A percentile compares a stretch with the other conserved stretches of the same genome.
phyloP scores from a whole-genome alignment of 2,888 invertebrate genomes.

The Calameuta filiformis region DNA sequence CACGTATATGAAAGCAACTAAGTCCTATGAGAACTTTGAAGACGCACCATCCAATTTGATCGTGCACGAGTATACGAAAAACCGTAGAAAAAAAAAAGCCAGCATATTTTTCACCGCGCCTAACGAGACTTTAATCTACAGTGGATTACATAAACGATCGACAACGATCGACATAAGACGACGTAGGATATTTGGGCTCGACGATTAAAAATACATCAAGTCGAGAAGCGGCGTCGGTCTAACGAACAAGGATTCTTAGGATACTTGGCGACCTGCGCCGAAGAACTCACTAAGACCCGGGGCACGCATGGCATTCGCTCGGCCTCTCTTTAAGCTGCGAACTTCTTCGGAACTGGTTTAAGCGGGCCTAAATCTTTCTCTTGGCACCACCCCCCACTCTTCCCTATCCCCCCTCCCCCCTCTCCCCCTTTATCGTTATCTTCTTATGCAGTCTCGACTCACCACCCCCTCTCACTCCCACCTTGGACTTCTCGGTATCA shows the following conservation, averaged over 20 bases:
- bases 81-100: background rate
- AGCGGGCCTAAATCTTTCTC: constrained; percentile 18
- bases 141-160: constrained; percentile 23
- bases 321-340: constrained; percentile 31
- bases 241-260: constrained; percentile 51
- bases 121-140: constrained; percentile 40
- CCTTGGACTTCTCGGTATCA: constrained; percentile 13
- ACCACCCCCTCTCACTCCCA: constrained; percentile 20
- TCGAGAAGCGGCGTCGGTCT: constrained; percentile 29
- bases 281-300: background rate
- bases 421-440: constrained; percentile 8
- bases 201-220: constrained; percentile 33
- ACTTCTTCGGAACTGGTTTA: constrained; percentile 18
- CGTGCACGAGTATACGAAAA: constrained; percentile 29
- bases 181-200: constrained; percentile 15
- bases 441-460: constrained; percentile 23
- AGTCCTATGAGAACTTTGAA: background rate
- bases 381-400: constrained; percentile 1
- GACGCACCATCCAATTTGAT: constrained; percentile 1
- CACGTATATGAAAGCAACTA: background rate
- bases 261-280: constrained; percentile 34
- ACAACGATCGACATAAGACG: constrained; percentile 30
- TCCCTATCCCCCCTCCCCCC: constrained; percentile 5
- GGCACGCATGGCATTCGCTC: constrained; percentile 27
- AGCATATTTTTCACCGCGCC: background rate